These are phyloP conservation scores for Tachysurus vachellii DNA, from an alignment of 2,113 vertebrate genomes.

Conservation along the genomic window DNA sequence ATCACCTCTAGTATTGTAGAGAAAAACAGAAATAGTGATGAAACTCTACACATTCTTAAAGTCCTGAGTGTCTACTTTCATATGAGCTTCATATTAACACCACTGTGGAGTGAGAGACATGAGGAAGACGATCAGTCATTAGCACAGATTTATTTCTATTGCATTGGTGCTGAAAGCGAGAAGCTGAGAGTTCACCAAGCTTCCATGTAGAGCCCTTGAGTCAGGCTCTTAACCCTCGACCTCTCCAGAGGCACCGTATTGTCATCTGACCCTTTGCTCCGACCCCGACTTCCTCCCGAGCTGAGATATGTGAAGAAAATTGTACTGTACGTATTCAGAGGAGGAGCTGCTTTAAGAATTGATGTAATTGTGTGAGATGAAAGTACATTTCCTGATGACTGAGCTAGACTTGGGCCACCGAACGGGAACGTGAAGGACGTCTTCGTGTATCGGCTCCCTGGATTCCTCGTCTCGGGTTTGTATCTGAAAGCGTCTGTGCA, in stretches of 20 bases:
- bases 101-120: no score
- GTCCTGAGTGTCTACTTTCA: no score
- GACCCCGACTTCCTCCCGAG: neutral
- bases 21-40: no score
- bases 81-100: no score
- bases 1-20: no score
- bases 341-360: neutral
- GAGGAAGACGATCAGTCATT: neutral
- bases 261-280: neutral
- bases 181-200: neutral
- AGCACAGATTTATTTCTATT: neutral
- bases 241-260: neutral
- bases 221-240: neutral
- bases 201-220: neutral
- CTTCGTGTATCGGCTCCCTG: neutral
- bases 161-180: neutral
- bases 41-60: no score
- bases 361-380: neutral
- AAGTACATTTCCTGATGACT: neutral
- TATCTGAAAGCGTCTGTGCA: neutral
- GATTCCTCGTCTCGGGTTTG: neutral
- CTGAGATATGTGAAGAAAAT: neutral
- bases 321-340: neutral
- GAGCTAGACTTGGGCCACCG: neutral
- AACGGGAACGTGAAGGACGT: neutral